Evolutionary conservation across 2,888 invertebrate species (phyloP).

Genomic region (Rhingia campestris): DNA sequence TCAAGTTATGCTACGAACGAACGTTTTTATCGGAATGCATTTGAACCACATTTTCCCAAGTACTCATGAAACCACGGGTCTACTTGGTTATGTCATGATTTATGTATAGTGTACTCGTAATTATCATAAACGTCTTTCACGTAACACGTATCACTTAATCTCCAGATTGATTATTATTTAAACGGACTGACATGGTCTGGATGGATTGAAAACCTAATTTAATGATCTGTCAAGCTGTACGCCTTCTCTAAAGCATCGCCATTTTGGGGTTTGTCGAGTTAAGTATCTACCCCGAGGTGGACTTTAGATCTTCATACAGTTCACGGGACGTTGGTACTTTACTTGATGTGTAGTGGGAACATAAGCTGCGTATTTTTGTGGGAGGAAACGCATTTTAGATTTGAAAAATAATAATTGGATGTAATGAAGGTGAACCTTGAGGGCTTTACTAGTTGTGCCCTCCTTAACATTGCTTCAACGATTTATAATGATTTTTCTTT

Average conservation of each 20-base stretch:
- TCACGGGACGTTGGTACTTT: not conserved
- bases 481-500: too few relatives aligned
- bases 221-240: not conserved
- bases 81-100: slow-evolving; percentile 2
- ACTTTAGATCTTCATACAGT: not conserved
- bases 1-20: not conserved
- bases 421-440: too few relatives aligned
- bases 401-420: too few relatives aligned
- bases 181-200: too few relatives aligned
- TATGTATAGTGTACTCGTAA: not conserved
- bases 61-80: not conserved
- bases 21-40: not conserved
- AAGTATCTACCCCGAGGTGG: not conserved
- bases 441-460: too few relatives aligned
- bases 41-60: slow-evolving; percentile 3
- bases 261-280: not conserved
- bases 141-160: not conserved
- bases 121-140: not conserved
- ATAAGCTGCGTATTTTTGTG: not conserved
- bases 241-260: not conserved
- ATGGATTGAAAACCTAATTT: not conserved
- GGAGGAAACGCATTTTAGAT: not conserved
- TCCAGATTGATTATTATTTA: slow-evolving; percentile 1
- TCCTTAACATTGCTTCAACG: too few relatives aligned
- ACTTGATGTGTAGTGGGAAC: not conserved